phyloP scores from a whole-genome alignment of 2,888 invertebrate species.

The Rambutsinella grinnellia region DNA sequence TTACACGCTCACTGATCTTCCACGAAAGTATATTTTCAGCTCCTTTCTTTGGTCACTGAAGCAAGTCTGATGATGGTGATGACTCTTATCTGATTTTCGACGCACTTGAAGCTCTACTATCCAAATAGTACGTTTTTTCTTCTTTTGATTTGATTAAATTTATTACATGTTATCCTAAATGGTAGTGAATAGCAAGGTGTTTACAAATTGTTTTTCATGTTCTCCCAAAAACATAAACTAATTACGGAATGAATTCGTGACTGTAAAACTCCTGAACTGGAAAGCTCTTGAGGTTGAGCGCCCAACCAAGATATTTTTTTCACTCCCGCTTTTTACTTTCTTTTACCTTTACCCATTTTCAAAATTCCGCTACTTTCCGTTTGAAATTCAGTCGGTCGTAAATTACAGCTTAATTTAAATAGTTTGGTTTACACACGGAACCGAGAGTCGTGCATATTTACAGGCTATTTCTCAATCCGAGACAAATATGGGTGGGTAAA shows the following conservation, averaged over 20 bases:
- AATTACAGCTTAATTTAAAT: constrained; percentile 51
- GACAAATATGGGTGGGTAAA: neutral
- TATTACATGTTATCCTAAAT: constrained; percentile 31
- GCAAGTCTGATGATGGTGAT: constrained; percentile 16
- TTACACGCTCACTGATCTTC: constrained; percentile 49
- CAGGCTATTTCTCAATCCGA: neutral
- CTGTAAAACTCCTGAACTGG: constrained; percentile 53
- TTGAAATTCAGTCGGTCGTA: constrained; percentile 51
- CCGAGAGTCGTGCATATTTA: neutral
- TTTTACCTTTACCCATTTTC: constrained; percentile 1
- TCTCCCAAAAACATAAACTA: neutral
- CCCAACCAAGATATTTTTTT: neutral
- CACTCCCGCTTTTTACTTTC: neutral
- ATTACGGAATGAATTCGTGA: neutral
- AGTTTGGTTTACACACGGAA: neutral
- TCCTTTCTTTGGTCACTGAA: constrained; percentile 44
- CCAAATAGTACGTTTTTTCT: too few relatives aligned
- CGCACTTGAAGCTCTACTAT: too few relatives aligned
- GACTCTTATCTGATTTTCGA: constrained; percentile 7
- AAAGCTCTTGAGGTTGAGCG: constrained; percentile 20
- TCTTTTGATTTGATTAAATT: constrained; percentile 3
- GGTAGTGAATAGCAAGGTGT: constrained; percentile 37
- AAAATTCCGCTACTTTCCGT: neutral
- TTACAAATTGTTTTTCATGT: constrained; percentile 43
- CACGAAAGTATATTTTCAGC: too few relatives aligned